Evolutionary conservation across 2,113 vertebrate genomes (phyloP), one percentile per base, ranked within the genome.

Genomic region (Desmodus rotundus): DNA sequence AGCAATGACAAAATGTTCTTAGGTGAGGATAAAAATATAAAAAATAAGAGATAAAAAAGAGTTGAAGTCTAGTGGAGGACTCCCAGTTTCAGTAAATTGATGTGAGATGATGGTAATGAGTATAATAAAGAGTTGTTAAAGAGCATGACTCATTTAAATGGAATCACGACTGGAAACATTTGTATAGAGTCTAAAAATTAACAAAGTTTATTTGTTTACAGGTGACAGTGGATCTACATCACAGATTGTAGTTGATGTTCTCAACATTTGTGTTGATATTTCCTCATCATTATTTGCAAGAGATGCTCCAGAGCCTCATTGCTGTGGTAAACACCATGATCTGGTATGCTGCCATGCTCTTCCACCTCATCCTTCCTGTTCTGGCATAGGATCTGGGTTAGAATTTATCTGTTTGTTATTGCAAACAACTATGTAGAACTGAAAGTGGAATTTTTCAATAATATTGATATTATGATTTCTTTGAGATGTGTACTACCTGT

Each of bases 161-260:
- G 10, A 90, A 58, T 73, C 47, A 11, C 92, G 41, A 73, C 65
- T 92, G 70, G 36, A 83, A 91, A 72, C 4, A 15, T 41, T 87
- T 76, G 20, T 80, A 2, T 65, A 89, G 56, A 58, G 20, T 56
- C 43, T 92, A 85, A 74, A 68, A 41, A 33, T 89, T 77, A 94
- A 95, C 54, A 11, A 58, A 68, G 28, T 80, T 52, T 81, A 31
- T 91, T 95, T 94, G 36, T 95, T 97, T 87, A 20, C 86, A 97
- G 96, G 61, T 96, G 77, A 22, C 76, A 5, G 43, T 83, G 67
- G 22, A 38, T 22, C n/a, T 43, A 6, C 31, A 45, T 89, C 17
- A 26, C 17, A 73, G 38, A 14, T 68, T 56, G 36, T 80, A 50
- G 45, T 84, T 65, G 67, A 54, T 74, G 24, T 92, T 52, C 41